A percentile compares a stretch with the other conserved stretches of the same genome.
These are phyloP conservation scores for Zeugodacus cucurbitae DNA, from an alignment of 1,140 invertebrate species.

Conservation along the genomic window DNA sequence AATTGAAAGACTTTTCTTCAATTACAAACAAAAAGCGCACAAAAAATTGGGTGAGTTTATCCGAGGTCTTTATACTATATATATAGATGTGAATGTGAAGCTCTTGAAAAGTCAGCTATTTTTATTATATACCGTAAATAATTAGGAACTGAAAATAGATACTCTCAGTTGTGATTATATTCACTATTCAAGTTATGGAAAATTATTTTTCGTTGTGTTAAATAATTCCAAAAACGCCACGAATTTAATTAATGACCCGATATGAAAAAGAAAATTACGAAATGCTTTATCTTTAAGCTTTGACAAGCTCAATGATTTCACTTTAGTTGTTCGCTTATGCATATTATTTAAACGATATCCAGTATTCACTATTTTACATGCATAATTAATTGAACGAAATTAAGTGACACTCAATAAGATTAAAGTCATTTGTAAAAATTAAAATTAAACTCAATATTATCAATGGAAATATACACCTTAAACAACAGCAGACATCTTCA, in stretches of 20 bases:
- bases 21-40: neutral
- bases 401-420: neutral
- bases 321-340: neutral
- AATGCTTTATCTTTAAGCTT: neutral
- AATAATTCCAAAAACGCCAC: neutral
- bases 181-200: neutral
- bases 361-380: neutral
- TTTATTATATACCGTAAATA: neutral
- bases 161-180: neutral
- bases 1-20: constrained; percentile 13
- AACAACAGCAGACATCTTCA: neutral
- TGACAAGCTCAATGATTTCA: neutral
- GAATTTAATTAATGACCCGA: too few species aligned
- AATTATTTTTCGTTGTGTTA: too few species aligned
- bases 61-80: neutral
- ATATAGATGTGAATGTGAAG: neutral
- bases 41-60: too few species aligned
- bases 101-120: neutral
- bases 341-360: neutral
- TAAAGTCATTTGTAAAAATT: neutral
- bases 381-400: neutral
- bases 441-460: neutral
- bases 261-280: neutral
- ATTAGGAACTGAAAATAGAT: neutral
- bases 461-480: neutral